Evolutionary conservation across 1,140 invertebrate species (phyloP).

Genomic region (Scaptomyza montana): DNA sequence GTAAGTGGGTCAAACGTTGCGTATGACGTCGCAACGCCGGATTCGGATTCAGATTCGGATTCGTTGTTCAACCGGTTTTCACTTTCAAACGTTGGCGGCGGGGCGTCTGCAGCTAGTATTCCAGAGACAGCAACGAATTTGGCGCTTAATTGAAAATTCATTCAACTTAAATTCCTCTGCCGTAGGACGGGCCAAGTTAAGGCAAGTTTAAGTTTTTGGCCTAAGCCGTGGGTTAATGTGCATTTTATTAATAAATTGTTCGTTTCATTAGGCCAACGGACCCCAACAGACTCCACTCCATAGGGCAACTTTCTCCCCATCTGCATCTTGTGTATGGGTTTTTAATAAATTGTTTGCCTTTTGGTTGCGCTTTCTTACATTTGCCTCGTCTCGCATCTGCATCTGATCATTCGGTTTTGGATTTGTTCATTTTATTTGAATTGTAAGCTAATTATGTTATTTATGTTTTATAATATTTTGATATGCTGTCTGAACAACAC

Average conservation of each 20-base stretch:
- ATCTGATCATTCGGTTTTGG: conserved; percentile 11
- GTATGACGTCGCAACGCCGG: conserved; percentile 49
- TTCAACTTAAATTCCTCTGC: conserved; percentile 57
- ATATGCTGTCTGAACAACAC: conserved; percentile 52
- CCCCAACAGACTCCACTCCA: conserved; percentile 18
- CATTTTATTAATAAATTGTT: conserved; percentile 76
- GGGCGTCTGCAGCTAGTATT: conserved; percentile 46
- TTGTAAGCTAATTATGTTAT: conserved; percentile 68
- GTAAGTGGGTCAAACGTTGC: conserved; percentile 76
- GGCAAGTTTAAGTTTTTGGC: conserved; percentile 17
- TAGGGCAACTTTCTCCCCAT: conserved; percentile 62
- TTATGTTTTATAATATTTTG: conserved; percentile 78
- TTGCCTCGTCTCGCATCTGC: conserved; percentile 18
- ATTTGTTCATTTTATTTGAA: conserved; percentile 43
- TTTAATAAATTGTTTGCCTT: conserved; percentile 74
- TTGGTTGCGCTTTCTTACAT: conserved; percentile 64
- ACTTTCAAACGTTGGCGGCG: conserved; percentile 39
- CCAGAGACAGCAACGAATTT: conserved; percentile 49
- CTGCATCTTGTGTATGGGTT: conserved; percentile 54
- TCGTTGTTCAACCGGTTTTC: conserved; percentile 54
- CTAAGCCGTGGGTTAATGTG: conserved; percentile 72
- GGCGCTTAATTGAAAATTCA: conserved; percentile 77
- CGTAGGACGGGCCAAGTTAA: neutral
- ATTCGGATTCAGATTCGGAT: conserved; percentile 36
- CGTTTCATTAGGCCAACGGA: conserved; percentile 59